Conservation (phyloP, 2,888 invertebrate species). For the Elysia crispata region DNA sequence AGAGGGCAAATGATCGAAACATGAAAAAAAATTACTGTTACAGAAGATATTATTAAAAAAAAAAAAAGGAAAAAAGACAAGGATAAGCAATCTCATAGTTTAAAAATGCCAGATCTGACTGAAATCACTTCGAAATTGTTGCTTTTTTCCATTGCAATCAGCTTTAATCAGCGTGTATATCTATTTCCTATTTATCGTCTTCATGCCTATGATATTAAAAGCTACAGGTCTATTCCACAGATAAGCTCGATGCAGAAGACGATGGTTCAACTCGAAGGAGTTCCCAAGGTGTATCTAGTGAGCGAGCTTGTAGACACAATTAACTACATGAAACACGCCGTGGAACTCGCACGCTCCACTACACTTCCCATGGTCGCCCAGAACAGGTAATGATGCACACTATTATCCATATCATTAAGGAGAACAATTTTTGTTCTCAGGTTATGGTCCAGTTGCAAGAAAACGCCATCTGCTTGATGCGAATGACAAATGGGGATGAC, state of each 20-base stretch:
- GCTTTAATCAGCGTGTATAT: too few species aligned
- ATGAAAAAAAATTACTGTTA: not conserved
- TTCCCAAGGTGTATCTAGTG: constrained; percentile 22
- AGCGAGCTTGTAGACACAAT: constrained; percentile 14
- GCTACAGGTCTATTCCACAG: not conserved
- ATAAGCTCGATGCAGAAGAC: not conserved
- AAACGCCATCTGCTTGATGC: too few species aligned
- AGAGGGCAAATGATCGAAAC: not conserved
- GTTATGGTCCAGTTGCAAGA: too few species aligned
- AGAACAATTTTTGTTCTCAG: too few species aligned
- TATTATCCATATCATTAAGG: too few species aligned
- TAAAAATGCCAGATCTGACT: too few species aligned
- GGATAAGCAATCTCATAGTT: not conserved
- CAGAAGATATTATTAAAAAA: not conserved
- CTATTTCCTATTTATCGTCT: too few species aligned
- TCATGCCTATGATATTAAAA: not conserved
- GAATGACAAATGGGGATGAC: too few species aligned
- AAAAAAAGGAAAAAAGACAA: not conserved
- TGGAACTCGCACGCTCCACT: not conserved
- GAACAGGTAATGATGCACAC: not conserved
- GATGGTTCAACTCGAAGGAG: not conserved
- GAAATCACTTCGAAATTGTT: too few species aligned
- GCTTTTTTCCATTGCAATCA: too few species aligned
- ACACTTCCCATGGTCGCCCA: not conserved
- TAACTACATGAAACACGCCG: not conserved